Evolutionary conservation across 2,888 invertebrate genomes (phyloP).

Genomic region (Conistra vaccinii): DNA sequence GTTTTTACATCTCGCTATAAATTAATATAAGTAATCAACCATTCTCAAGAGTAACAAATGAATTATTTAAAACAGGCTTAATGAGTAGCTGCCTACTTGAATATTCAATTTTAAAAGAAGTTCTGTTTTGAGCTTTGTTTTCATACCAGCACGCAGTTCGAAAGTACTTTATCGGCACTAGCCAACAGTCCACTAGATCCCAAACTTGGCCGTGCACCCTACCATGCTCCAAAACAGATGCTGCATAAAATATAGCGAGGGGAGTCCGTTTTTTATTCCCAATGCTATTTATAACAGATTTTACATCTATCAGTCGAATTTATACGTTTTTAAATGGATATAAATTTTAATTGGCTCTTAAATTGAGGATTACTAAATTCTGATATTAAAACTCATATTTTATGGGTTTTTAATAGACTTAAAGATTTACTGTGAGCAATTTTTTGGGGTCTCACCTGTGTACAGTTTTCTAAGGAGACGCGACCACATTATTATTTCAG

Average conservation of each 20-base stretch:
- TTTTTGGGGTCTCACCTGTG: not conserved
- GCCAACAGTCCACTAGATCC: not conserved
- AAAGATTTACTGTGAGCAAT: not conserved
- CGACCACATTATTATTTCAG: not conserved
- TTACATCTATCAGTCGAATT: constrained; percentile 26
- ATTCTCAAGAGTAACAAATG: not conserved
- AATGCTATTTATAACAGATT: constrained; percentile 38
- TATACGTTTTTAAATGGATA: constrained; percentile 41
- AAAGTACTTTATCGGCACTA: not conserved
- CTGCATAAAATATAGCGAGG: constrained; percentile 43
- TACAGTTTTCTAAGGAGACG: not conserved
- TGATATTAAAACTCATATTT: constrained; percentile 30
- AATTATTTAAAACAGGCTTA: too few relatives aligned
- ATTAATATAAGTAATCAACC: not conserved
- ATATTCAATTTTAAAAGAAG: not conserved
- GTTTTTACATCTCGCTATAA: too few relatives aligned
- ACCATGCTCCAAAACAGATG: constrained; percentile 39
- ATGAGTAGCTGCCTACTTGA: not conserved
- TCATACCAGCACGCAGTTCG: too few relatives aligned
- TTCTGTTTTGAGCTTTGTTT: not conserved
- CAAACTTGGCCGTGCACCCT: constrained; percentile 39
- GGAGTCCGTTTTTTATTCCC: constrained; percentile 28
- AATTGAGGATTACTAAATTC: not conserved
- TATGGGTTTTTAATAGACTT: constrained; percentile 19
- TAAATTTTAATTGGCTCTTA: constrained; percentile 45